A percentile compares a stretch with the other conserved stretches of the same genome.
Evolutionary conservation across 2,888 invertebrate species (phyloP).

Genomic region (Abrostola triplasia): DNA sequence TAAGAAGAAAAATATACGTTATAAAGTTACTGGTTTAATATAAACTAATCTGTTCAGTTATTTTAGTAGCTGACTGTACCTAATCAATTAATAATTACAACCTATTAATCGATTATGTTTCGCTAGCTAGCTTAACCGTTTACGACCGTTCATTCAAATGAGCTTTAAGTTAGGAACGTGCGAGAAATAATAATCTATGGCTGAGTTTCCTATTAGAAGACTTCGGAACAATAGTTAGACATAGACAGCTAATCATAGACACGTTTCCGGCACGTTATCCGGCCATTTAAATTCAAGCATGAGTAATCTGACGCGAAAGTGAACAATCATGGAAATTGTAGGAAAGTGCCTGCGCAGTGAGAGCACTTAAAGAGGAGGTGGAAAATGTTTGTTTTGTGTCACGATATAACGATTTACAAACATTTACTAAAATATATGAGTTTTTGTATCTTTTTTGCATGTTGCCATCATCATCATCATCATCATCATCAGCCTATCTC

Average conservation of each 20-base stretch:
- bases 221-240: conserved; percentile 28
- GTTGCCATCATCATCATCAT: too few species aligned
- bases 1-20: too few species aligned
- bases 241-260: conserved; percentile 31
- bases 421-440: too few species aligned
- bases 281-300: conserved; percentile 47
- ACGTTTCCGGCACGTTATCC: conserved; percentile 43
- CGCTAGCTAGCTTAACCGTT: neutral
- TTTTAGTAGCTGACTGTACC: too few species aligned
- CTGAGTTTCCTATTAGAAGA: conserved; percentile 9
- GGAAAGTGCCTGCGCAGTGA: neutral
- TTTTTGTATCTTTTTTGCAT: too few species aligned
- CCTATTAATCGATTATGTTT: neutral
- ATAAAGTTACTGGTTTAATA: too few species aligned
- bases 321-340: conserved; percentile 11
- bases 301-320: conserved; percentile 47
- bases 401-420: too few species aligned
- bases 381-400: neutral
- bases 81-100: too few species aligned
- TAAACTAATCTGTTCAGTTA: too few species aligned
- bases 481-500: too few species aligned
- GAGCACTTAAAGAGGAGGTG: neutral
- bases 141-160: conserved; percentile 5
- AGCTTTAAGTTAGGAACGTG: conserved; percentile 7
- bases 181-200: conserved; percentile 21